Conservation (phyloP, 2,888 invertebrate genomes). For the Operophtera brumata region DNA sequence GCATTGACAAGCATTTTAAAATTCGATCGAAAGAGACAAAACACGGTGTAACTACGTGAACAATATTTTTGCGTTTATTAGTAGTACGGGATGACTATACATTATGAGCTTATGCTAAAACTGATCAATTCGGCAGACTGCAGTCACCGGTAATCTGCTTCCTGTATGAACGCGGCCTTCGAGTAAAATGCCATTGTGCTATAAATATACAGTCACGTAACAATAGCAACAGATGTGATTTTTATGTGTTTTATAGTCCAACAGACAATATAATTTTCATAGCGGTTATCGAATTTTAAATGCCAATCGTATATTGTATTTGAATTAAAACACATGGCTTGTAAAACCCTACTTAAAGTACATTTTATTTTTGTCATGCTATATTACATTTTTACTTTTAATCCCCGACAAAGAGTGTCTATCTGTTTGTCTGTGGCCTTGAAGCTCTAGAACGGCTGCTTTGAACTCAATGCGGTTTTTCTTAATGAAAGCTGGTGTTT, state of each 20-base stretch:
- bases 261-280: constrained; percentile 15
- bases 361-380: background rate
- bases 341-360: background rate
- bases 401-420: too few species aligned
- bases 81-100: too few species aligned
- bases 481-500: too few species aligned
- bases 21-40: too few species aligned
- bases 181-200: constrained; percentile 19
- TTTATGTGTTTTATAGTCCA: constrained; percentile 21
- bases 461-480: too few species aligned
- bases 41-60: too few species aligned
- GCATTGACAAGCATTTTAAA: too few species aligned
- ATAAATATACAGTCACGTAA: constrained; percentile 21
- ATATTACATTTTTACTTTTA: too few species aligned
- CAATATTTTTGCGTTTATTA: too few species aligned
- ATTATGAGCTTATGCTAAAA: too few species aligned
- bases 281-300: constrained; percentile 15
- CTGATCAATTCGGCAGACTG: background rate
- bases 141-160: background rate
- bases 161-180: constrained; percentile 4
- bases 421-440: too few species aligned
- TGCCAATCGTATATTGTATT: constrained; percentile 7
- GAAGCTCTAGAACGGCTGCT: too few species aligned
- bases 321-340: constrained; percentile 1
- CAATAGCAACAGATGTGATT: constrained; percentile 24